A percentile compares a stretch with the other conserved stretches of the same genome.
Evolutionary conservation across 2,797 vertebrate genomes (phyloP).

Genomic region (Paratrypauchen microcephalus): DNA sequence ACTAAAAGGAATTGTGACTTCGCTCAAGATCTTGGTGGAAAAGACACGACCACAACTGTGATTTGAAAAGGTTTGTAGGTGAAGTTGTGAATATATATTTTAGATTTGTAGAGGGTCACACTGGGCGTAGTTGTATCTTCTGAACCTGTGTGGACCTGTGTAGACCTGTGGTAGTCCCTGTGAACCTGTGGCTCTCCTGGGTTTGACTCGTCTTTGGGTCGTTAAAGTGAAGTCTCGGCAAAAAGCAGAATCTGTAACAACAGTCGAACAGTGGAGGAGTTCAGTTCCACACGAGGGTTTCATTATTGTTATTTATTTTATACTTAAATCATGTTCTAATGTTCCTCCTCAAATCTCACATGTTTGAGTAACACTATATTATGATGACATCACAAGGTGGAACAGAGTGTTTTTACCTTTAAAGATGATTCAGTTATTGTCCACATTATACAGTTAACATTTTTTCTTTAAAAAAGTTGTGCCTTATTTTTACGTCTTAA

Average conservation of each 20-base stretch:
- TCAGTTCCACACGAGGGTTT: constrained; percentile 42
- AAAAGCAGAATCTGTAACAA: constrained; percentile 58
- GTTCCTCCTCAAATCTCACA: no score
- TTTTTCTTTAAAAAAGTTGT: no score
- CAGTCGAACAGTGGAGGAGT: constrained; percentile 35
- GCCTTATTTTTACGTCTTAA: no score
- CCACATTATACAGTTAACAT: no score
- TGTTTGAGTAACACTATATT: no score
- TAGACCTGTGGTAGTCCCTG: constrained; percentile 33
- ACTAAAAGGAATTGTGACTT: no score
- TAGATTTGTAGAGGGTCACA: constrained; percentile 8
- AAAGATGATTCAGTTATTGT: no score
- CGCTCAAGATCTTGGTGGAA: not conserved
- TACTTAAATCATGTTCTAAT: no score
- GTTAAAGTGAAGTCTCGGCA: constrained; percentile 38
- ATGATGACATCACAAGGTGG: no score
- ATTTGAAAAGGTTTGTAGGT: constrained; percentile 17
- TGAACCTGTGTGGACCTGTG: constrained; percentile 26
- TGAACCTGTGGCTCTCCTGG: constrained; percentile 47
- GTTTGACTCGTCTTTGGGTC: constrained; percentile 32
- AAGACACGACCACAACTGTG: not conserved
- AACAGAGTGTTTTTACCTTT: no score
- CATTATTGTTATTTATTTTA: no score
- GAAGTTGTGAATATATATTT: constrained; percentile 23
- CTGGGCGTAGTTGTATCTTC: constrained; percentile 26